phyloP scores from a whole-genome alignment of 2,888 invertebrate genomes.

The Merodon equestris region DNA sequence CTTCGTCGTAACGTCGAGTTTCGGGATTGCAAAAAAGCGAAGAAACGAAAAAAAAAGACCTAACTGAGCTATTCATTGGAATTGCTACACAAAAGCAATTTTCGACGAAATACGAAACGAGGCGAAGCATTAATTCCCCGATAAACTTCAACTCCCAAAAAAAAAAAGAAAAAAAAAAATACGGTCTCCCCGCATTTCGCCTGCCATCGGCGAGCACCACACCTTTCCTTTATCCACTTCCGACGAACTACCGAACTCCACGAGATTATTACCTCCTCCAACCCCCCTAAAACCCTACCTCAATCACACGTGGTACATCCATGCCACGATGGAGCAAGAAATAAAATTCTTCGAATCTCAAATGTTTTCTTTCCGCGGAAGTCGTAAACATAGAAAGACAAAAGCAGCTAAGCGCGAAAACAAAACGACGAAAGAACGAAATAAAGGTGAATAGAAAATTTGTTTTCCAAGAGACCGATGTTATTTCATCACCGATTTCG shows the following conservation, averaged over 20 bases:
- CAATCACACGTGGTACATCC: too few species aligned
- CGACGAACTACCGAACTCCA: not conserved
- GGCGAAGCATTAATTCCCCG: not conserved
- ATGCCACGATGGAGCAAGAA: not conserved
- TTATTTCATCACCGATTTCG: not conserved
- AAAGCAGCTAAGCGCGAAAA: not conserved
- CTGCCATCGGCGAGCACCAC: not conserved
- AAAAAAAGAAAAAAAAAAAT: not conserved
- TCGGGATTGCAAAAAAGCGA: slow-evolving; percentile 6
- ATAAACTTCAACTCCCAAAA: not conserved
- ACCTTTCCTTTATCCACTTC: not conserved
- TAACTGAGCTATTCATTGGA: slow-evolving; percentile 20
- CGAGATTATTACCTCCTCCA: not conserved
- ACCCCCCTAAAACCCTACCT: not conserved
- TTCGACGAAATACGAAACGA: slow-evolving; percentile 38
- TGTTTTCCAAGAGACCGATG: not conserved
- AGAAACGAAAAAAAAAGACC: slow-evolving; percentile 1
- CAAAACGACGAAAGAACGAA: not conserved
- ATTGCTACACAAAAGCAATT: slow-evolving; percentile 32
- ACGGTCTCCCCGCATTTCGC: not conserved
- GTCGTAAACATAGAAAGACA: slow-evolving; percentile 11
- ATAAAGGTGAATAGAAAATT: not conserved
- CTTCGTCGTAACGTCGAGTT: slow-evolving; percentile 12
- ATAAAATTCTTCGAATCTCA: slow-evolving; percentile 31
- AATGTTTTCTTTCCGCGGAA: slow-evolving; percentile 30